Evolutionary conservation across 1,140 invertebrate species (phyloP), one percentile per base, ranked within the genome.

Genomic region (Antheraea mylitta): DNA sequence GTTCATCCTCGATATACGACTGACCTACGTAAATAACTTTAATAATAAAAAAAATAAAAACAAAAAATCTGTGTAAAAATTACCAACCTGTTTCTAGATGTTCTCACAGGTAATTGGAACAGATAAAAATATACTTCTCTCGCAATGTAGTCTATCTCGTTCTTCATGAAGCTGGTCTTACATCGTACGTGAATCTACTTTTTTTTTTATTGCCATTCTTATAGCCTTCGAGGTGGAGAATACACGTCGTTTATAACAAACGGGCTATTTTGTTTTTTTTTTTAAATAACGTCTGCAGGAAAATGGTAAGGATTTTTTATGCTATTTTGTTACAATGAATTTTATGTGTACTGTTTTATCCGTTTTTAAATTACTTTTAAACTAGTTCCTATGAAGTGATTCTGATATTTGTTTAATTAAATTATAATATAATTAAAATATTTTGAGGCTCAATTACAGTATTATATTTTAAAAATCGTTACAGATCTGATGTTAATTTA

Each of bases 81-180:
- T 53, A 53, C 11, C 16, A 53, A 53, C 45, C 45, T 0, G 45
- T 53, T 53, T 53, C 7, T 1, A n/a, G 45, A 53, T 53, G 45
- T 30, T 30, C 22, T 30, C 4, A 30, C 1, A 30, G 1, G 11
- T 9, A 16, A 53, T 2, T 13, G 1, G 45, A 16, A 53, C 45
- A 6, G 45, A 53, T 5, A 53, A 6, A 60, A 60, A 60, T 30
- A 60, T 60, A 60, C 9, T 60, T 19, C 18, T 60, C 59, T 19
- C 18, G 59, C 9, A 60, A 60, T 60, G 59, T 60, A 7, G 7
- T 22, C 59, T 18, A 30, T 60, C 59, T 60, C 18, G 59, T 60
- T 19, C 59, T 60, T 30, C 18, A 7, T 13, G 18, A 8, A 13
- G 10, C 59, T 53, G 45, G 45, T 53, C 45, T 53, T 53, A 53